Conservation (phyloP, 1,140 invertebrate genomes). For the Sipha flava region DNA sequence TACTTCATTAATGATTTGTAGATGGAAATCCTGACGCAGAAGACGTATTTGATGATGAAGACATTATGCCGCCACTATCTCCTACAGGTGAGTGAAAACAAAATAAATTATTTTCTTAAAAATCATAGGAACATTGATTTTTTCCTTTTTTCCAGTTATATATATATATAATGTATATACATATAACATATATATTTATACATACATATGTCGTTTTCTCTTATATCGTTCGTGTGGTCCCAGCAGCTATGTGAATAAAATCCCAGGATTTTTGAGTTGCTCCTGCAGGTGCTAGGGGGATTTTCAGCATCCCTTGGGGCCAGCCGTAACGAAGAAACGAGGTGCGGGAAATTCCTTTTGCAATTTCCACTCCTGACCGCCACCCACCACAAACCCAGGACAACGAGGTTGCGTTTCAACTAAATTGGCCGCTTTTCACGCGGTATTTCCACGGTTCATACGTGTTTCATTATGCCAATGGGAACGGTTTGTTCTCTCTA, state of each 20-base stretch:
- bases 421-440: slow-evolving; percentile 30
- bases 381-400: background rate
- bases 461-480: slow-evolving; percentile 28
- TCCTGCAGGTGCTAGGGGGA: slow-evolving; percentile 6
- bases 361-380: background rate
- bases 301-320: background rate
- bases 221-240: no score
- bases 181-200: background rate
- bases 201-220: background rate
- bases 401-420: slow-evolving; percentile 1
- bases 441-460: slow-evolving; percentile 22
- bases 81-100: background rate
- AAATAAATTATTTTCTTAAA: background rate
- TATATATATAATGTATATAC: background rate
- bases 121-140: background rate
- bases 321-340: slow-evolving; percentile 25
- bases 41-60: background rate
- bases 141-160: background rate
- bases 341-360: slow-evolving; percentile 22
- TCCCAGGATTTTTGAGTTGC: background rate
- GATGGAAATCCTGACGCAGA: slow-evolving; percentile 18
- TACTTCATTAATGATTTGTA: background rate
- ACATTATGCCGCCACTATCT: background rate
- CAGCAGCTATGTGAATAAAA: background rate
- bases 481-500: slow-evolving; percentile 12